Conservation (phyloP, 1,140 invertebrate species). For the Caenorhabditis tropicalis region DNA sequence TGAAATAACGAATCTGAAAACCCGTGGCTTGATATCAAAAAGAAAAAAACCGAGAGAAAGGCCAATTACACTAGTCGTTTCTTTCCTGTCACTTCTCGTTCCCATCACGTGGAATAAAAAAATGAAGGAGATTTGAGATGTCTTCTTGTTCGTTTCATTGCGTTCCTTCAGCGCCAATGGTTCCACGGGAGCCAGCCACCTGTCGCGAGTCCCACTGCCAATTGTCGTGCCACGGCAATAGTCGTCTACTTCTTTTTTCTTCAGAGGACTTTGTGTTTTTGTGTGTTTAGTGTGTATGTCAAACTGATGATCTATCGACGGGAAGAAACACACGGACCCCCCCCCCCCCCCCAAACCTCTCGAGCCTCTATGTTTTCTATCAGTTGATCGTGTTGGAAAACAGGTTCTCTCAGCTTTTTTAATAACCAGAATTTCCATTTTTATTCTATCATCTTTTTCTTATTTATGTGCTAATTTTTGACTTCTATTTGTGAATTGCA, state of each 20-base stretch:
- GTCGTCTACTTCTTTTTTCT: constrained; percentile 2
- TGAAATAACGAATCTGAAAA: too few relatives aligned
- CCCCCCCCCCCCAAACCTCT: too few relatives aligned
- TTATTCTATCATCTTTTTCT: background rate
- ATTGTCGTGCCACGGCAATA: constrained; percentile 25
- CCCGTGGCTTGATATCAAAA: background rate
- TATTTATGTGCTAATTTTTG: background rate
- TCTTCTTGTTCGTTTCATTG: constrained; percentile 14
- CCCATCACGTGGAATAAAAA: constrained; percentile 20
- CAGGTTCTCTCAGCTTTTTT: background rate
- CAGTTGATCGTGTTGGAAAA: background rate
- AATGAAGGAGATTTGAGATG: background rate
- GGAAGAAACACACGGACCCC: constrained; percentile 15
- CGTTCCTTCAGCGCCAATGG: constrained; percentile 4
- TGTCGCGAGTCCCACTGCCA: background rate
- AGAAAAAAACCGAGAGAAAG: background rate
- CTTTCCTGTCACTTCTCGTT: background rate
- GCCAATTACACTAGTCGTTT: background rate
- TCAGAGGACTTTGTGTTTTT: constrained; percentile 23
- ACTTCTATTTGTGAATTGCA: background rate
- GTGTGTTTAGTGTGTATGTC: constrained; percentile 43
- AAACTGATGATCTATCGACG: constrained; percentile 40
- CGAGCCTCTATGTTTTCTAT: constrained; percentile 30
- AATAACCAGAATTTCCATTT: background rate
- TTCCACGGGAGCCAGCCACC: constrained; percentile 15